Evolutionary conservation across 2,888 invertebrate species (phyloP).

Genomic region (Apotomis turbidana): DNA sequence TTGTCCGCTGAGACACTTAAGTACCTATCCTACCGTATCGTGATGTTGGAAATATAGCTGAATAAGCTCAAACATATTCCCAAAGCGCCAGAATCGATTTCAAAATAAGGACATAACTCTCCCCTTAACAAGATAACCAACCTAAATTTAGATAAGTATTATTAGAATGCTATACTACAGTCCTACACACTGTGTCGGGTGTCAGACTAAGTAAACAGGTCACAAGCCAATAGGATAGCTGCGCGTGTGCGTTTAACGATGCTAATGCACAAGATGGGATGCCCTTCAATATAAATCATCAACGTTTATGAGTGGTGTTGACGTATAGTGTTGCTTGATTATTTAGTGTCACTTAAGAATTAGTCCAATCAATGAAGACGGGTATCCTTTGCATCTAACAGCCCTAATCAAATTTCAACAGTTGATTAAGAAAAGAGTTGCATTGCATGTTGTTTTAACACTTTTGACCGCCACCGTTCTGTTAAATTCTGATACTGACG

Average conservation of each 20-base stretch:
- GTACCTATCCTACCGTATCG: too few species aligned
- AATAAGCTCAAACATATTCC: too few species aligned
- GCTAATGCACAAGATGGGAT: conserved; percentile 10
- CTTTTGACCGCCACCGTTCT: too few species aligned
- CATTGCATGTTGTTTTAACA: too few species aligned
- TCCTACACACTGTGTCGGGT: conserved; percentile 44
- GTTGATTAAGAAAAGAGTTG: too few species aligned
- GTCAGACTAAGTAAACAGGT: conserved; percentile 50
- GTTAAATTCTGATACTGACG: too few species aligned
- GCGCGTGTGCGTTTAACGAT: conserved; percentile 48
- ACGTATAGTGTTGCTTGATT: conserved; percentile 13
- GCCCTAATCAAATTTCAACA: too few species aligned
- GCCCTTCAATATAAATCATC: conserved; percentile 32
- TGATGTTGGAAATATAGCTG: too few species aligned
- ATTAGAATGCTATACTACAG: conserved; percentile 43
- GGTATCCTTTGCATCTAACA: too few species aligned
- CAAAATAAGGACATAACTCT: background rate
- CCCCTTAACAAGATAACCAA: conserved; percentile 22
- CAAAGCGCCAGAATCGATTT: too few species aligned
- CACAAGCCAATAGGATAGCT: conserved; percentile 55
- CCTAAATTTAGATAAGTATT: conserved; percentile 36
- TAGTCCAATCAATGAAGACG: background rate
- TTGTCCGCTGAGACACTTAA: too few species aligned
- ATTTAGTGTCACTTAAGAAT: background rate
- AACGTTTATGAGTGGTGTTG: conserved; percentile 21